Conservation (phyloP, 2,113 vertebrate species). For the Hyperoodon ampullatus region DNA sequence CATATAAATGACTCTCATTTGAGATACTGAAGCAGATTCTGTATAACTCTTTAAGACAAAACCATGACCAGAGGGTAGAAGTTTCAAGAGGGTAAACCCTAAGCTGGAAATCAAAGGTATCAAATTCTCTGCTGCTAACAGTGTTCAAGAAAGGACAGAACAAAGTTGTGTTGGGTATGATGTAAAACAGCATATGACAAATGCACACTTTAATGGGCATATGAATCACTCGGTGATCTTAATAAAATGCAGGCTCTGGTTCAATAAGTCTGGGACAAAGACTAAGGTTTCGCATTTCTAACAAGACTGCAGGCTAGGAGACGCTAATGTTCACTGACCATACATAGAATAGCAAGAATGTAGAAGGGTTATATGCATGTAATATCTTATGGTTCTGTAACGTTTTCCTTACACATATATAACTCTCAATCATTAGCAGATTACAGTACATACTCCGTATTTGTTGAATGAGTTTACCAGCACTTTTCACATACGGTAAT, state of each 20-base stretch:
- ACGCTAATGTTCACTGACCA: background rate
- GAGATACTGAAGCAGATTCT: background rate
- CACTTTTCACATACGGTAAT: background rate
- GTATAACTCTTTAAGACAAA: slow-evolving; percentile 13
- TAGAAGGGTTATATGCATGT: background rate
- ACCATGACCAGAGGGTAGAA: background rate
- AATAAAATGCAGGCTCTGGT: slow-evolving; percentile 2
- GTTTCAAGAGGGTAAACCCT: background rate
- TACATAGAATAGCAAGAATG: background rate
- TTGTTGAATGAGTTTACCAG: background rate
- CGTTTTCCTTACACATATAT: background rate
- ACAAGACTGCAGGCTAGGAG: background rate
- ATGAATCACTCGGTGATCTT: background rate
- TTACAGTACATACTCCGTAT: background rate
- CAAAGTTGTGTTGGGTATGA: background rate
- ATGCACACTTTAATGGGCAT: background rate
- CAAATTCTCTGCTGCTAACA: background rate
- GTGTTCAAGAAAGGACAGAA: background rate
- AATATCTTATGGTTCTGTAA: background rate
- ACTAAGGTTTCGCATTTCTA: background rate
- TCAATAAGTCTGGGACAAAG: background rate
- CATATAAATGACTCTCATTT: background rate
- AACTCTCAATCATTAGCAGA: background rate
- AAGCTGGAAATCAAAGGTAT: slow-evolving; percentile 10
- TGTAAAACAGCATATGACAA: background rate